Evolutionary conservation across 1,140 invertebrate species (phyloP).

Genomic region (Cydia strobilella): DNA sequence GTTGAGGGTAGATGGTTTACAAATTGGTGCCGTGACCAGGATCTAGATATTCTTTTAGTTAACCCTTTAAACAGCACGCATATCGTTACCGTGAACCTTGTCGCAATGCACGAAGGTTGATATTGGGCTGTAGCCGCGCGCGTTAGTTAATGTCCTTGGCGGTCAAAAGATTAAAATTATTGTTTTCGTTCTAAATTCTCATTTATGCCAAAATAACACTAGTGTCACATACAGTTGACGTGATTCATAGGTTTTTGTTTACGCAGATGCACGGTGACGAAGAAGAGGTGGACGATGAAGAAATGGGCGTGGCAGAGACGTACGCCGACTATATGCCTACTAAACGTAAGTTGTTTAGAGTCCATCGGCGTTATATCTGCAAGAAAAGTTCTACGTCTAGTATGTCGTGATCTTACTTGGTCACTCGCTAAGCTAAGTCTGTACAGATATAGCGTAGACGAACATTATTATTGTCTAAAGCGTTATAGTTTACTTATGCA

Average conservation of each 20-base stretch:
- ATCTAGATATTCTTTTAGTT: neutral
- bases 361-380: slow-evolving; percentile 12
- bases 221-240: too few relatives aligned
- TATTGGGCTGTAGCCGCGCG: too few relatives aligned
- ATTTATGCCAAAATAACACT: too few relatives aligned
- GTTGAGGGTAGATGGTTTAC: neutral
- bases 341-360: slow-evolving; percentile 87
- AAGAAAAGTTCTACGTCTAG: too few relatives aligned
- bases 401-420: too few relatives aligned
- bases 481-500: too few relatives aligned
- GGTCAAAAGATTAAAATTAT: neutral
- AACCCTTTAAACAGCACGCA: neutral
- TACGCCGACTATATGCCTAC: slow-evolving; percentile 98
- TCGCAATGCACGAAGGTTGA: too few relatives aligned
- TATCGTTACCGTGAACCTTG: too few relatives aligned
- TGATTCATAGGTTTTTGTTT: neutral
- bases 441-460: too few relatives aligned
- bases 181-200: neutral
- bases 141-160: too few relatives aligned
- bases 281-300: slow-evolving; percentile 96
- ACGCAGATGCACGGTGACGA: slow-evolving; percentile 81
- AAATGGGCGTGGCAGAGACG: slow-evolving; percentile 98
- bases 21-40: neutral
- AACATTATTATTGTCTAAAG: too few relatives aligned
- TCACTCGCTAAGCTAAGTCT: too few relatives aligned